A percentile compares a stretch with the other conserved stretches of the same genome.
Conservation (phyloP, 2,113 vertebrate genomes). For the Petrocephalus microphthalmus region DNA sequence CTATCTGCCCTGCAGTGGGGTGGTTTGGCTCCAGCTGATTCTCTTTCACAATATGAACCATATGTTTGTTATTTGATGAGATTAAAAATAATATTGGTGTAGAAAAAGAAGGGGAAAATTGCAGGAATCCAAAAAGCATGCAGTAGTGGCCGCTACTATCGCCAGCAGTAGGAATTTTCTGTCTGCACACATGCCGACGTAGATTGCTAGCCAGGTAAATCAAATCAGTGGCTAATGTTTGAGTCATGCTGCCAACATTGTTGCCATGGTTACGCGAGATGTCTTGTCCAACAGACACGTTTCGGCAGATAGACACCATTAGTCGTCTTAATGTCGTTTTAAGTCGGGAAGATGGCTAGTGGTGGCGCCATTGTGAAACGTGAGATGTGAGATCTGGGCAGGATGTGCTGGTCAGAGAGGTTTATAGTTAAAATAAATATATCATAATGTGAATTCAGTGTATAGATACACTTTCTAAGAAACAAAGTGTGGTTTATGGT, state of each 20-base stretch:
- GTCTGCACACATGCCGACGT: neutral
- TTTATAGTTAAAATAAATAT: neutral
- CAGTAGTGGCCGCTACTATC: neutral
- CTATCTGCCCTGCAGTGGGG: too few species aligned
- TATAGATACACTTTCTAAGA: neutral
- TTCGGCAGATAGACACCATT: neutral
- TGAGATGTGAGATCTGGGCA: neutral
- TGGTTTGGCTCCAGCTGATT: neutral
- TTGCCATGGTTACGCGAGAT: slow-evolving; percentile 2
- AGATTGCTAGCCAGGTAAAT: neutral
- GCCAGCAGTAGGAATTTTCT: neutral
- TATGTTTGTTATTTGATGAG: neutral
- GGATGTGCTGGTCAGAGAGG: neutral
- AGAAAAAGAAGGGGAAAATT: neutral
- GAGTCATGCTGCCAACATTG: neutral
- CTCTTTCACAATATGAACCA: neutral
- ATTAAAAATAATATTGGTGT: neutral
- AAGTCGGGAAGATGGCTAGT: neutral
- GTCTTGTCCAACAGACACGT: neutral
- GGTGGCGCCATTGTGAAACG: neutral
- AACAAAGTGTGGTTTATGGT: neutral
- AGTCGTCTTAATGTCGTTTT: neutral
- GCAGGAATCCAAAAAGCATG: neutral
- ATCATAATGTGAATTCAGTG: neutral
- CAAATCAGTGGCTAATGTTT: neutral